These are phyloP conservation scores for Formicarius rufipectus DNA, from an alignment of 2,113 vertebrate genomes.

Conservation along the genomic window DNA sequence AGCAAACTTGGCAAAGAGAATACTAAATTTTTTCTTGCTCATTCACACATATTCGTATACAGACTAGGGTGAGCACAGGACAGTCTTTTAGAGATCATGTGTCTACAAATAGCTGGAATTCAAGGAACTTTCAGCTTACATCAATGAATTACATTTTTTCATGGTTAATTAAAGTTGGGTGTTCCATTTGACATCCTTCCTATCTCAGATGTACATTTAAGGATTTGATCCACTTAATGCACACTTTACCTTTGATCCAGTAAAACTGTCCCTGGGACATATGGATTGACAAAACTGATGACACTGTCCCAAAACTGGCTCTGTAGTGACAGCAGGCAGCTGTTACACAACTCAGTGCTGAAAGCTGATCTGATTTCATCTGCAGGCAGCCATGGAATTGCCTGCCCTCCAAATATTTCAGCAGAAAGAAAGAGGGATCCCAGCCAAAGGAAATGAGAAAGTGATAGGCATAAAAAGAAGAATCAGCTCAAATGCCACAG, in stretches of 20 bases:
- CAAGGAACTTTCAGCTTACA: not conserved
- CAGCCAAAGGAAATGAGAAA: slow-evolving; percentile 54
- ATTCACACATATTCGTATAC: not conserved
- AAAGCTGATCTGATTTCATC: slow-evolving; percentile 53
- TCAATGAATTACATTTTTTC: not conserved
- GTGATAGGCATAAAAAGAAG: slow-evolving; percentile 23
- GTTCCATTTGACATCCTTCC: not conserved
- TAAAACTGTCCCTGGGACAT: slow-evolving; percentile 5
- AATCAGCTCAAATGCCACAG: slow-evolving; percentile 3
- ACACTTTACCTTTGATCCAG: not conserved
- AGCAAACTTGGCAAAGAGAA: not conserved
- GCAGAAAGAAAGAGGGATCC: slow-evolving; percentile 1
- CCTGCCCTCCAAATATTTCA: slow-evolving; percentile 18
- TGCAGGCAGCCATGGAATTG: slow-evolving; percentile 9
- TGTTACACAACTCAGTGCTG: not conserved
- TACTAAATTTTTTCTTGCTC: not conserved
- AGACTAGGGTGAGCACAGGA: fast-evolving
- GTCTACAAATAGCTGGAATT: not conserved
- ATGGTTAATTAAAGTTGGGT: not conserved
- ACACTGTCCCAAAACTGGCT: slow-evolving; percentile 35
- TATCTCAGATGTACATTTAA: not conserved
- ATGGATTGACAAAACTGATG: slow-evolving; percentile 32
- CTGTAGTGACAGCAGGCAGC: slow-evolving; percentile 33
- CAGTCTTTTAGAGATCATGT: not conserved
- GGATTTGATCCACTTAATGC: slow-evolving; percentile 21